Percentiles rank a stretch among this genome's conserved stretches.
phyloP scores from a whole-genome alignment of 2,888 invertebrate species.

The Lobophora halterata region DNA sequence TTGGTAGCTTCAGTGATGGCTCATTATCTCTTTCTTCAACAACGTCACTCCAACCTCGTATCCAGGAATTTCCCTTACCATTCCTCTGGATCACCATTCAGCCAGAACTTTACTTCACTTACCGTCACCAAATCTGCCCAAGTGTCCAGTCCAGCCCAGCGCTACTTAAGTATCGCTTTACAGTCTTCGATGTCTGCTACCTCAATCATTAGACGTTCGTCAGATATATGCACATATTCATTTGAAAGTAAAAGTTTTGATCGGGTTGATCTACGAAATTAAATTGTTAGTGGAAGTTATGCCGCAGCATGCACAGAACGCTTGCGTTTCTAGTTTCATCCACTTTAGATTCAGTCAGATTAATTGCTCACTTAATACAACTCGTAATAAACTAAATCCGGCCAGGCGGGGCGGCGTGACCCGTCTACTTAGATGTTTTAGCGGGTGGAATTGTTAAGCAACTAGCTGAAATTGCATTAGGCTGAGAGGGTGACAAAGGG shows the following conservation, averaged over 20 bases:
- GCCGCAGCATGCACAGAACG: slow-evolving; percentile 46
- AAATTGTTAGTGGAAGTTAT: slow-evolving; percentile 55
- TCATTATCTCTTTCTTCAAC: too few species aligned
- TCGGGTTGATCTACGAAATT: slow-evolving; percentile 50
- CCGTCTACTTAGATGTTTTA: slow-evolving; percentile 63
- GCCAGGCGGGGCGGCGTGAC: slow-evolving; percentile 55
- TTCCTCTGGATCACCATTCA: too few species aligned
- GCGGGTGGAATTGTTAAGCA: slow-evolving; percentile 61
- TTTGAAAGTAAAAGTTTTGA: slow-evolving; percentile 34
- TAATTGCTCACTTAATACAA: slow-evolving; percentile 64
- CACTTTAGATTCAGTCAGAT: slow-evolving; percentile 53
- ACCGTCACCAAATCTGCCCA: too few species aligned
- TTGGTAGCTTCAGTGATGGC: too few species aligned
- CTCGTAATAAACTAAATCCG: slow-evolving; percentile 66
- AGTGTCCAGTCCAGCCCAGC: too few species aligned
- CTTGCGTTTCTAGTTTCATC: slow-evolving; percentile 53
- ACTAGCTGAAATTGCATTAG: slow-evolving; percentile 66
- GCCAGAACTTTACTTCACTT: too few species aligned
- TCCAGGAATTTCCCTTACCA: too few species aligned
- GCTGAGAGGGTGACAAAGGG: slow-evolving; percentile 45
- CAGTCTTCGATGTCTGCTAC: too few species aligned
- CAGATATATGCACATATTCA: too few species aligned
- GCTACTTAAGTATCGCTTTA: too few species aligned
- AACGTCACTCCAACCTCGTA: too few species aligned
- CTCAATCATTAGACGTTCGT: too few species aligned